Evolutionary conservation across 2,113 vertebrate genomes (phyloP).

Genomic region (Gopherus flavomarginatus): DNA sequence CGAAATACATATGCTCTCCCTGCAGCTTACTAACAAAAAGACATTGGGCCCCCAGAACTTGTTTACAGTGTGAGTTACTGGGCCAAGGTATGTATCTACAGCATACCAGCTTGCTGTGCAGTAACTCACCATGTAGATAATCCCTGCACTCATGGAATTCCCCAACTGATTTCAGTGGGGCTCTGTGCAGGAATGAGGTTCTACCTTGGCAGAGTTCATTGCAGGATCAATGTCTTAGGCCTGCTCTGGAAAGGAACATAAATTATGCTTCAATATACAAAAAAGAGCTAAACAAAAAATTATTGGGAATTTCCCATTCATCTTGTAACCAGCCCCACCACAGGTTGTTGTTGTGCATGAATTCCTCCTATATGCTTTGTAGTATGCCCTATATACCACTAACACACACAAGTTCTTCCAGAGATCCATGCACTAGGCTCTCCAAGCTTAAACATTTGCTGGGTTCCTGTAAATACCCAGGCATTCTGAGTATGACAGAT

Average conservation of each 20-base stretch:
- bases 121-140: not conserved
- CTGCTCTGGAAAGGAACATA: not conserved
- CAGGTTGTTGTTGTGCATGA: not conserved
- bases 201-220: not conserved
- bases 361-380: not conserved
- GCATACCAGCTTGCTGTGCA: not conserved
- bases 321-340: not conserved
- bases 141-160: not conserved
- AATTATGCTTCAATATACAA: not conserved
- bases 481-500: not conserved
- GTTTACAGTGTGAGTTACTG: not conserved
- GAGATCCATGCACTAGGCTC: not conserved
- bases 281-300: not conserved
- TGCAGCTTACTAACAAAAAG: not conserved
- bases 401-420: not conserved
- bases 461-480: not conserved
- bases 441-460: not conserved
- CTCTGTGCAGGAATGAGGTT: not conserved
- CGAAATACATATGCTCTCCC: not conserved
- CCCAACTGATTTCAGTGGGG: not conserved
- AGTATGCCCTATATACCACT: not conserved
- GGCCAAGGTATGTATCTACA: not conserved
- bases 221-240: not conserved
- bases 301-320: not conserved
- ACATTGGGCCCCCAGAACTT: not conserved